A percentile compares a stretch with the other conserved stretches of the same genome.
Evolutionary conservation across 2,888 invertebrate species (phyloP).

Genomic region (Rapana venosa): DNA sequence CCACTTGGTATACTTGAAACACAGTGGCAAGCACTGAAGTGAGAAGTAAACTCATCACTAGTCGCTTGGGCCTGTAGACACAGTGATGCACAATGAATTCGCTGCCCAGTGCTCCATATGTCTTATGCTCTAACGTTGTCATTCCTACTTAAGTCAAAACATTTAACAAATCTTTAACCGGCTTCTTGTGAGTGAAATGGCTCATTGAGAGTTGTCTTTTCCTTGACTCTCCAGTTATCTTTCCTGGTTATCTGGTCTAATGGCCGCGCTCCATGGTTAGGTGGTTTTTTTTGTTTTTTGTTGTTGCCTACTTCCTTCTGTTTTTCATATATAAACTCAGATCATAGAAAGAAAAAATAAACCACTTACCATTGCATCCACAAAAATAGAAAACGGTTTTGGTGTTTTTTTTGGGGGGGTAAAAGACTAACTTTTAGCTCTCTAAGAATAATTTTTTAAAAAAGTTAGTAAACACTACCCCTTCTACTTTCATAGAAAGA

Average conservation of each 20-base stretch:
- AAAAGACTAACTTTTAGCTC: neutral
- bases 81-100: slow-evolving; percentile 38
- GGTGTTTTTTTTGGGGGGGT: neutral
- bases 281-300: neutral
- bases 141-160: neutral
- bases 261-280: neutral
- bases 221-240: neutral
- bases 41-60: slow-evolving; percentile 17
- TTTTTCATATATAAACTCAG: neutral
- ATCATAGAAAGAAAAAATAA: neutral
- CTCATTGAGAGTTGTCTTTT: neutral
- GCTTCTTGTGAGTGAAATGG: neutral
- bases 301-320: neutral
- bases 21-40: neutral
- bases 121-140: slow-evolving; percentile 28
- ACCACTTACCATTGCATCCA: neutral
- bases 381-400: neutral
- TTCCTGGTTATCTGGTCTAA: neutral
- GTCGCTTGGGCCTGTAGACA: slow-evolving; percentile 9
- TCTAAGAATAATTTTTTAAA: no score
- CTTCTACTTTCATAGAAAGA: no score
- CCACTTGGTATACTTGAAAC: slow-evolving; percentile 35
- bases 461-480: no score
- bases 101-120: slow-evolving; percentile 24
- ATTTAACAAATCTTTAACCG: neutral